phyloP scores from a whole-genome alignment of 2,113 vertebrate genomes.

The Tonatia bakeri region DNA sequence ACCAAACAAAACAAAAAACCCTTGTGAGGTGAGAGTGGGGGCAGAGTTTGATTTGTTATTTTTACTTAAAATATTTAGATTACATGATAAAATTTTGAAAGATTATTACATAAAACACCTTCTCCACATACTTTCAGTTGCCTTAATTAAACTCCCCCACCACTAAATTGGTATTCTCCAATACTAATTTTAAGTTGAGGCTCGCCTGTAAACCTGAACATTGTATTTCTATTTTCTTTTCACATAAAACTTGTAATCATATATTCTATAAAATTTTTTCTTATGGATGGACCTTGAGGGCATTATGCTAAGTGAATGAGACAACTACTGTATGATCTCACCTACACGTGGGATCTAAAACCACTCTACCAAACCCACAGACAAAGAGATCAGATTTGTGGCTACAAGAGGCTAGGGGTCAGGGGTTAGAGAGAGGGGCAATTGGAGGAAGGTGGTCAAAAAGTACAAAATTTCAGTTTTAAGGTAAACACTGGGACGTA shows the following conservation, averaged over 20 bases:
- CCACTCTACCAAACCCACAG: too few relatives aligned
- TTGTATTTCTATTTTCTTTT: neutral
- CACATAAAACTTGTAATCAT: neutral
- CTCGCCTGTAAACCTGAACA: neutral
- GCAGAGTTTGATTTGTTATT: slow-evolving; percentile 53
- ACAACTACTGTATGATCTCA: neutral
- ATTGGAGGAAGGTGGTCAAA: too few relatives aligned
- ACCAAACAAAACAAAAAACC: slow-evolving; percentile 72
- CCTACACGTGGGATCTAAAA: too few relatives aligned
- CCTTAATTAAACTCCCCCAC: neutral
- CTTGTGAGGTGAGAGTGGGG: slow-evolving; percentile 90
- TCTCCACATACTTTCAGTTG: neutral
- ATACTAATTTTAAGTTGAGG: neutral
- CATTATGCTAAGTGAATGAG: neutral
- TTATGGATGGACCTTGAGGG: neutral
- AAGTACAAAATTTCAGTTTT: too few relatives aligned
- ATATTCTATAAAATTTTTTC: neutral
- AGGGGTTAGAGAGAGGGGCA: too few relatives aligned
- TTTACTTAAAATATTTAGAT: neutral
- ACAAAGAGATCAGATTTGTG: too few relatives aligned
- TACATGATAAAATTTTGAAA: neutral
- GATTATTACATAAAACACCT: neutral
- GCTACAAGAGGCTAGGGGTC: too few relatives aligned
- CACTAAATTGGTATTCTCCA: neutral
- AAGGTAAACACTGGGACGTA: too few relatives aligned